These are phyloP conservation scores for Oncorhynchus gorbuscha DNA, from an alignment of 2,113 vertebrate genomes.

Conservation along the genomic window DNA sequence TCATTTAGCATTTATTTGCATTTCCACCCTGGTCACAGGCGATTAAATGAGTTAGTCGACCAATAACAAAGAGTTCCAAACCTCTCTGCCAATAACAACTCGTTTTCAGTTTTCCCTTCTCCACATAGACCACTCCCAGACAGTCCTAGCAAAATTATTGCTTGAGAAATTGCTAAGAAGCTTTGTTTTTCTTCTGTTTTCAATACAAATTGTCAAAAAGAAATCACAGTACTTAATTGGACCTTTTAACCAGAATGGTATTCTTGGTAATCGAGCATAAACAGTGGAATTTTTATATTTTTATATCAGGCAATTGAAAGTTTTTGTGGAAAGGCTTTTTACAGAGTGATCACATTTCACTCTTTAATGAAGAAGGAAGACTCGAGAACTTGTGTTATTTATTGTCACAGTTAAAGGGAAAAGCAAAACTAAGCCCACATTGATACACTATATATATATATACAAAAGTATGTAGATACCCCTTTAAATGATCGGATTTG, in stretches of 20 bases:
- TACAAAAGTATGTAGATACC: no score
- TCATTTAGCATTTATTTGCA: no score
- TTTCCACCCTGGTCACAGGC: no score
- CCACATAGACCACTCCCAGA: no score
- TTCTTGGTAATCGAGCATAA: conserved; percentile 28
- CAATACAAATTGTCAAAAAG: no score
- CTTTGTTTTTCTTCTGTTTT: background rate
- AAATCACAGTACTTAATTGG: background rate
- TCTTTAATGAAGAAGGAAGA: background rate
- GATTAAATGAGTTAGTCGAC: no score
- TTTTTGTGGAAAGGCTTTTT: background rate
- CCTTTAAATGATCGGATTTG: no score
- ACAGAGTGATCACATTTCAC: background rate
- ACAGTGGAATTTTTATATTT: background rate
- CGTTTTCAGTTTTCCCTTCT: no score
- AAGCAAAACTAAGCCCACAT: background rate
- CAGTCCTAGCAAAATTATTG: no score
- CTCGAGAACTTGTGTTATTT: background rate
- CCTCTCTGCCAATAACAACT: no score
- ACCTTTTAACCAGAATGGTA: conserved; percentile 25
- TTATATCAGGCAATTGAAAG: background rate
- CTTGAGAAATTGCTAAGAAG: no score
- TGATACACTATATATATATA: background rate
- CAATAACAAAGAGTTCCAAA: no score
- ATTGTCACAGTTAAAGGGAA: background rate